Evolutionary conservation across 1,140 invertebrate genomes (phyloP), one percentile per base, ranked within the genome.

Genomic region (Cherax quadricarinatus): DNA sequence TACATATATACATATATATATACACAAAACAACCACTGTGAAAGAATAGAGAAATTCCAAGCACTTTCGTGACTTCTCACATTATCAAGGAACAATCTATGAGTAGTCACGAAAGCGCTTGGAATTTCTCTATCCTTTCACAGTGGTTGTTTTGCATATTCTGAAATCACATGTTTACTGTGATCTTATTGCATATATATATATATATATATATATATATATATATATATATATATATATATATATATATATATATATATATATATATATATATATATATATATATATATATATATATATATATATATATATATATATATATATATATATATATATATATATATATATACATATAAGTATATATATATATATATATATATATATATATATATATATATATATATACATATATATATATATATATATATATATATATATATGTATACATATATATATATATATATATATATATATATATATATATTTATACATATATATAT

Each of bases 181-280:
- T n/a, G n/a, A n/a, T n/a, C n/a, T n/a, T n/a, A n/a, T n/a, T n/a
- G n/a, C n/a, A 82, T 51, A 82, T 51, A 82, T 51, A 82, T 51
- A 82, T 51, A 82, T 51, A 82, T 51, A 82, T 51, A 51, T 51
- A 82, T 48, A 51, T n/a, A 82, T n/a, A 82, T 48, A 82, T n/a
- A 82, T 51, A 82, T 51, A 83, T 49, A 51, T 21, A 21, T 51
- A 82, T 51, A 82, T 51, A 82, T 51, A 82, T 51, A 82, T 51
- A 82, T 51, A 82, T 51, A 82, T 51, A 82, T 51, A 82, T 51
- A 82, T 51, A 82, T 51, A 82, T 51, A 82, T 51, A 82, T 51
- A 82, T 51, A 82, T 51, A 82, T 51, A 82, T 51, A 82, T 51
- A 82, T 51, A 51, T 51, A 82, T 48, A 51, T n/a, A 82, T n/a